Base-by-base conservation (phyloP, 2,113 vertebrate genomes). In the Candoia aspera region DNA sequence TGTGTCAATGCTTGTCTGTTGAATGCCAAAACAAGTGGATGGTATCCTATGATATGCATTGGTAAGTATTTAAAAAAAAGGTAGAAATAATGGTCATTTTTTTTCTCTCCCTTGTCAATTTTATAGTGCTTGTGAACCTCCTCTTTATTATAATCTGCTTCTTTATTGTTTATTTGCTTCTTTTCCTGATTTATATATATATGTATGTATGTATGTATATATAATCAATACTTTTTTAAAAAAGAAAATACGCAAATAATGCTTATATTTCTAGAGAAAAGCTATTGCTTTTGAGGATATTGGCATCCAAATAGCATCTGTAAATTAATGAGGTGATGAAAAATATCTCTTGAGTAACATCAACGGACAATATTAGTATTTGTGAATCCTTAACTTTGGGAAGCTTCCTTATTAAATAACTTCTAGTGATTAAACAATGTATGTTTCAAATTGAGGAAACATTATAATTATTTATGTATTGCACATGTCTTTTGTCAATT, bases 1-100 rank as follows among this genome's bases (percentile, higher is more conserved):
- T 98, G 96, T 88, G 62, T 98, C 89, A 97, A 97, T 13, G 97
- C 96, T 0, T 98, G 91, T 87, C 96, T 97, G 60, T 97, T 98
- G 88, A 96, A 95, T 23, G 91, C 91, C 92, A 97, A 96, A 26
- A 97, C 95, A 94, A 94, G 86, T 33, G 96, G 97, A 4, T 89
- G 97, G 37, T 97, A 97, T 33, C 98, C 98, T 83, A 97, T 96
- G 33, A 96, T 97, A 92, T 98, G 97, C 84, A 98, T 99, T 90
- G 97, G 98, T 99, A 97, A 85, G 98, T 97, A 93, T n/a, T 91
- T 90, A 79, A 79, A 68, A 37, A 37, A 37, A 21, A 37, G 3
- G 17, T 3, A 15, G 8, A 21, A 19, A 55, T 55, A 58, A n/a
- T 57, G 5, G 3, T 73, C 33, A 15, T 68, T n/a, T 68, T 68